phyloP scores from a whole-genome alignment of 2,113 vertebrate genomes.

The Clupea harengus region DNA sequence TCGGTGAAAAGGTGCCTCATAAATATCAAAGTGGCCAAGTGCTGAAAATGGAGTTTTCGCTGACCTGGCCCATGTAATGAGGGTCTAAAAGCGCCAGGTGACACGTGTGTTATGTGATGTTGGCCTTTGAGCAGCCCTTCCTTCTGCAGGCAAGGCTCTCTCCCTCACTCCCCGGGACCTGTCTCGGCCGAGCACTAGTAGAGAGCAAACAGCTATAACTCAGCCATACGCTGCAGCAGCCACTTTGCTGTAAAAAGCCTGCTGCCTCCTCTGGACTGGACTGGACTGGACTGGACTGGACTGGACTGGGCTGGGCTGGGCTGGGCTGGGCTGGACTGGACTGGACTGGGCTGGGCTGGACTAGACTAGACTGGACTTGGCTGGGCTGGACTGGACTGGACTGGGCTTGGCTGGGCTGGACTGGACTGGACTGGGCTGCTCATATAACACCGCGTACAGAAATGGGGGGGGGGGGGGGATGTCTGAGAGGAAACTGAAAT shows the following conservation, averaged over 20 bases:
- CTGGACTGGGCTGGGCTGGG: not conserved
- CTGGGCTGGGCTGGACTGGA: not conserved
- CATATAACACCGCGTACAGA: not conserved
- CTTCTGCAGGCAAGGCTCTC: slow-evolving; percentile 52
- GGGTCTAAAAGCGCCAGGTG: not conserved
- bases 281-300: not conserved
- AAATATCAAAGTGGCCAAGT: not conserved
- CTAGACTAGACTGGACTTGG: not conserved
- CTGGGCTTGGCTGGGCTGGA: not conserved
- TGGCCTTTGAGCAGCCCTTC: slow-evolving; percentile 64
- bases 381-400: too few relatives aligned
- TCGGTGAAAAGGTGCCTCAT: too few relatives aligned
- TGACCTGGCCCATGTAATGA: not conserved
- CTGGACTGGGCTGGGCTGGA: not conserved
- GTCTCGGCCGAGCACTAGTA: slow-evolving; percentile 24
- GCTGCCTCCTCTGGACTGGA: not conserved
- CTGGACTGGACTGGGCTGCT: not conserved
- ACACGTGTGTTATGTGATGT: slow-evolving; percentile 22
- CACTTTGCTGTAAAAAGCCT: not conserved
- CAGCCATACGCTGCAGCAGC: not conserved
- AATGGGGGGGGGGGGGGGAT: not conserved
- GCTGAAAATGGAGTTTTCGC: slow-evolving; percentile 48
- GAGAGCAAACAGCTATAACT: slow-evolving; percentile 32
- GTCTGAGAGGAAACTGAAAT: not conserved
- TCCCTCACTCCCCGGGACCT: slow-evolving; percentile 13